These are phyloP conservation scores for Malurus leucopterus DNA, from an alignment of 2,797 vertebrate genomes.

Conservation along the genomic window DNA sequence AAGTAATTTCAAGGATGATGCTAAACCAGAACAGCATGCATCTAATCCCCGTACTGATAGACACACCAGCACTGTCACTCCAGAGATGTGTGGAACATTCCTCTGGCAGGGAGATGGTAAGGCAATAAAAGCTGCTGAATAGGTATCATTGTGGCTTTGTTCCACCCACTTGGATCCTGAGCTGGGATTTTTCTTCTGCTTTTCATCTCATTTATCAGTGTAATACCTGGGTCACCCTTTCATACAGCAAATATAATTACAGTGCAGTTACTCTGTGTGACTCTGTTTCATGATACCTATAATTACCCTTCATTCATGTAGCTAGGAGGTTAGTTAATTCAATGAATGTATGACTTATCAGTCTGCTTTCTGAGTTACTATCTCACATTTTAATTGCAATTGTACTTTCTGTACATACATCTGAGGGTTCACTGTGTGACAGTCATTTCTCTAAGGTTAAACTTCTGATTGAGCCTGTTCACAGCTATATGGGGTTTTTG, in stretches of 20 bases:
- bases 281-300: constrained; percentile 26
- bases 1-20: neutral
- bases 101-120: neutral
- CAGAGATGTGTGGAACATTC: neutral
- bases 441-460: neutral
- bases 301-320: constrained; percentile 20
- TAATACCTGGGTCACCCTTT: constrained; percentile 6
- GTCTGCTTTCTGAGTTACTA: neutral
- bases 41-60: neutral
- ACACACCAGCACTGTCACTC: neutral
- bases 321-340: constrained; percentile 14
- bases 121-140: neutral
- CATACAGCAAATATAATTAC: constrained; percentile 36
- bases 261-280: neutral
- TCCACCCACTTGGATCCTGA: neutral
- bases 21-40: neutral
- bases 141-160: neutral
- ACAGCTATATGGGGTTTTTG: neutral
- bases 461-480: neutral
- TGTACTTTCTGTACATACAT: neutral
- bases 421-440: neutral
- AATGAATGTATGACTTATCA: neutral
- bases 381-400: neutral
- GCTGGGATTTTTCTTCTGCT: constrained; percentile 5
- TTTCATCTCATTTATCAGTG: constrained; percentile 16